Evolutionary conservation across 2,888 invertebrate genomes (phyloP).

Genomic region (Cheilosia vernalis): DNA sequence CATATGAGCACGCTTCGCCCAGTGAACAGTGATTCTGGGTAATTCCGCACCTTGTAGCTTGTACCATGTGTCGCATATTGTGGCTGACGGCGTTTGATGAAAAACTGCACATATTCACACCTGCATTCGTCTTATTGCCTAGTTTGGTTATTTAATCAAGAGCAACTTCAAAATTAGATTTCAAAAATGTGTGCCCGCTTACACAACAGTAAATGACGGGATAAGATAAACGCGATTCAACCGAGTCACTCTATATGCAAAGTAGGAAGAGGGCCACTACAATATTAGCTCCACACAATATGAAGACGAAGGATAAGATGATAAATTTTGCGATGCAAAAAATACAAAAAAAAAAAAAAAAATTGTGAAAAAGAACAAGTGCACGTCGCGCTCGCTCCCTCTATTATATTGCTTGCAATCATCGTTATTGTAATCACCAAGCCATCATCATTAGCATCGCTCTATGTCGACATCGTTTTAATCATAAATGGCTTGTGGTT

Average conservation of each 20-base stretch:
- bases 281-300: constrained; percentile 54
- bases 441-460: constrained; percentile 73
- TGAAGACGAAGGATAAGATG: constrained; percentile 62
- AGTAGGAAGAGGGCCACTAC: constrained; percentile 31
- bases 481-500: constrained; percentile 74
- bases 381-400: constrained; percentile 41
- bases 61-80: constrained; percentile 56
- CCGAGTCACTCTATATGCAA: constrained; percentile 71
- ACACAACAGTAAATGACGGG: constrained; percentile 47
- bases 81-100: constrained; percentile 36
- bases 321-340: constrained; percentile 59
- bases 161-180: constrained; percentile 31
- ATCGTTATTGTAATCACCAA: constrained; percentile 75
- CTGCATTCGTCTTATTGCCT: constrained; percentile 58
- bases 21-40: constrained; percentile 47
- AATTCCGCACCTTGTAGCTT: constrained; percentile 41
- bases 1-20: constrained; percentile 54
- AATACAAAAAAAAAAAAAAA: constrained; percentile 7
- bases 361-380: constrained; percentile 19
- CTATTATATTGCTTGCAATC: constrained; percentile 67
- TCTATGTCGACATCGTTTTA: constrained; percentile 72
- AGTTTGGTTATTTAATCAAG: constrained; percentile 32
- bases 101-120: constrained; percentile 70
- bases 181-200: neutral
- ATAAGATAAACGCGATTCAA: constrained; percentile 61